Evolutionary conservation across 2,888 invertebrate genomes (phyloP).

Genomic region (Apamea monoglypha): DNA sequence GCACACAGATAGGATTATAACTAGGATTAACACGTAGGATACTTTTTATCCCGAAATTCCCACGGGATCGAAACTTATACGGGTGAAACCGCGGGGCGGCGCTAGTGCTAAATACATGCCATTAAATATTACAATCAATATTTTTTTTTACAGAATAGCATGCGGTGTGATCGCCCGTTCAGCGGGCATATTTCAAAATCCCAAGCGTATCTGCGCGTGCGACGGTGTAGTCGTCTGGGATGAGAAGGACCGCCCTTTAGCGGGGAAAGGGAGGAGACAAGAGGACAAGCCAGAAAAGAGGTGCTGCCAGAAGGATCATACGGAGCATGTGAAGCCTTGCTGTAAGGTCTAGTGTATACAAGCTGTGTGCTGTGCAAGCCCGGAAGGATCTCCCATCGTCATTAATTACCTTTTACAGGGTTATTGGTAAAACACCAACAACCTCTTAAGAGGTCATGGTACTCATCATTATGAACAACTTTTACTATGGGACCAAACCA

Average conservation of each 20-base stretch:
- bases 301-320: slow-evolving; percentile 68
- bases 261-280: slow-evolving; percentile 80
- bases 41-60: too few species aligned
- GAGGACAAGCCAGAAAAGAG: slow-evolving; percentile 44
- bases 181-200: slow-evolving; percentile 96
- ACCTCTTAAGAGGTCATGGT: too few species aligned
- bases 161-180: slow-evolving; percentile 97
- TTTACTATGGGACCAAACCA: too few species aligned
- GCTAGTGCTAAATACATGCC: too few species aligned
- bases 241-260: slow-evolving; percentile 92
- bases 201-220: slow-evolving; percentile 96
- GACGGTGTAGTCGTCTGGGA: slow-evolving; percentile 98
- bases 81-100: too few species aligned
- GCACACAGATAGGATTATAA: too few species aligned
- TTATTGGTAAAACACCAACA: too few species aligned
- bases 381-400: background rate
- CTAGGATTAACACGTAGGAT: too few species aligned
- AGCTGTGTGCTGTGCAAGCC: too few species aligned
- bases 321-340: slow-evolving; percentile 66
- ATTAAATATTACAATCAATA: background rate
- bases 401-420: too few species aligned
- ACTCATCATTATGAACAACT: too few species aligned
- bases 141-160: slow-evolving; percentile 89
- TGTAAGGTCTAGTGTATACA: slow-evolving; percentile 72
- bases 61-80: too few species aligned